phyloP scores from a whole-genome alignment of 1,140 invertebrate species.

The Eurosta solidaginis region DNA sequence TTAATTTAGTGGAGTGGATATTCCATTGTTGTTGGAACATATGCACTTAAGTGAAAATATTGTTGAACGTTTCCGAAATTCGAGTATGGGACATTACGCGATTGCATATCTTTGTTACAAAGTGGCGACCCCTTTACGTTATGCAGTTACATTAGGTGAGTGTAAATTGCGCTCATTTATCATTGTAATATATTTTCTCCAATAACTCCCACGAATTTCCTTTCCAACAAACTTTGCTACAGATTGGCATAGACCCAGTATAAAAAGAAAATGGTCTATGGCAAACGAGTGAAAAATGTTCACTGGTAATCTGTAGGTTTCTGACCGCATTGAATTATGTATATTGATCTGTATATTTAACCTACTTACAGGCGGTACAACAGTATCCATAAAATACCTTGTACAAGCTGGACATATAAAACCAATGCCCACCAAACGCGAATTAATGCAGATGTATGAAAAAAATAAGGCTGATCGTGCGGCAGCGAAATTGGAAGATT shows the following conservation, averaged over 20 bases:
- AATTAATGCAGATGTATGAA: conserved; percentile 65
- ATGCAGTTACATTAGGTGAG: conserved; percentile 85
- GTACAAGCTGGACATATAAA: conserved; percentile 69
- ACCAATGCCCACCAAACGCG: conserved; percentile 64
- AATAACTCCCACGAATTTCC: too few relatives aligned
- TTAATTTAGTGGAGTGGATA: conserved; percentile 81
- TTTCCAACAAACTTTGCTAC: too few relatives aligned
- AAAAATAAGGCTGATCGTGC: conserved; percentile 60
- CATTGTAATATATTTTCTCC: too few relatives aligned
- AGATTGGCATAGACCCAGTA: too few relatives aligned
- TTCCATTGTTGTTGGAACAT: conserved; percentile 75
- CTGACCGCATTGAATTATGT: neutral
- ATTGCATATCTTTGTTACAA: conserved; percentile 90
- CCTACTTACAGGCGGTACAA: conserved; percentile 66
- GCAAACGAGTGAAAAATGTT: neutral
- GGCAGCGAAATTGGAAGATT: conserved; percentile 39
- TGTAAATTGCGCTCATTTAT: too few relatives aligned
- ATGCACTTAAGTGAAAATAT: conserved; percentile 77
- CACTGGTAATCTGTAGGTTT: too few relatives aligned
- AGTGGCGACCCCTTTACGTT: conserved; percentile 85
- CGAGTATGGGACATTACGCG: conserved; percentile 84
- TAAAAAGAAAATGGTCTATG: too few relatives aligned
- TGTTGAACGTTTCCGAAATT: conserved; percentile 73
- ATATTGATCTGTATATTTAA: neutral
- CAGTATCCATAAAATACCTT: conserved; percentile 70